These are phyloP conservation scores for Drosophila stalkeri DNA, from an alignment of 2,888 invertebrate genomes.

Conservation along the genomic window DNA sequence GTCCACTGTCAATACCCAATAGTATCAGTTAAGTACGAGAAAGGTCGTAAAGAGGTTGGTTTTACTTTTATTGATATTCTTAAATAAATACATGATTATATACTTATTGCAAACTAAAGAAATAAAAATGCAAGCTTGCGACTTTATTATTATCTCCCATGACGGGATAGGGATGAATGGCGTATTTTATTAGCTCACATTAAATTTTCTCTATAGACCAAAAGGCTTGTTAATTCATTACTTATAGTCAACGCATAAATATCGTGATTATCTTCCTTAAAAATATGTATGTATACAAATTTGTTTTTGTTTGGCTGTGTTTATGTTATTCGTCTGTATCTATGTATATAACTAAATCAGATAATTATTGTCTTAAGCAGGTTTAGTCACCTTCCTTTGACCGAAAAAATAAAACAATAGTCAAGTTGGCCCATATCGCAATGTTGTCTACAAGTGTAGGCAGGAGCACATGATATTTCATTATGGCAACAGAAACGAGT, in stretches of 20 bases:
- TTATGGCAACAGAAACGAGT: constrained; percentile 19
- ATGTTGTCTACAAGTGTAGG: background rate
- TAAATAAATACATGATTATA: background rate
- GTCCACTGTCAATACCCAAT: background rate
- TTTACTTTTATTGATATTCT: background rate
- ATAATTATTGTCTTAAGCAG: background rate
- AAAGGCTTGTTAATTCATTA: background rate
- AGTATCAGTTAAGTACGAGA: background rate
- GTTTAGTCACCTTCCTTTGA: background rate
- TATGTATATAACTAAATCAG: no score
- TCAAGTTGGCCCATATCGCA: background rate
- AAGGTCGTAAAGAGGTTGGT: background rate
- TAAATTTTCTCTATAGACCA: no score
- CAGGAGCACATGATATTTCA: constrained; percentile 26
- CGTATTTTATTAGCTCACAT: no score
- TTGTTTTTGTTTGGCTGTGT: no score
- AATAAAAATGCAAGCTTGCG: background rate
- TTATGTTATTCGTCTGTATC: no score
- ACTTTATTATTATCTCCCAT: background rate
- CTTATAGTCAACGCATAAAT: background rate
- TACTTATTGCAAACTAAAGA: background rate
- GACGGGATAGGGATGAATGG: background rate
- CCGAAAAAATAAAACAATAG: background rate
- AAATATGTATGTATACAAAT: no score
- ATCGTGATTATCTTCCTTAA: background rate